Evolutionary conservation across 2,888 invertebrate species (phyloP).

Genomic region (Drosophila pseudotalamancana): DNA sequence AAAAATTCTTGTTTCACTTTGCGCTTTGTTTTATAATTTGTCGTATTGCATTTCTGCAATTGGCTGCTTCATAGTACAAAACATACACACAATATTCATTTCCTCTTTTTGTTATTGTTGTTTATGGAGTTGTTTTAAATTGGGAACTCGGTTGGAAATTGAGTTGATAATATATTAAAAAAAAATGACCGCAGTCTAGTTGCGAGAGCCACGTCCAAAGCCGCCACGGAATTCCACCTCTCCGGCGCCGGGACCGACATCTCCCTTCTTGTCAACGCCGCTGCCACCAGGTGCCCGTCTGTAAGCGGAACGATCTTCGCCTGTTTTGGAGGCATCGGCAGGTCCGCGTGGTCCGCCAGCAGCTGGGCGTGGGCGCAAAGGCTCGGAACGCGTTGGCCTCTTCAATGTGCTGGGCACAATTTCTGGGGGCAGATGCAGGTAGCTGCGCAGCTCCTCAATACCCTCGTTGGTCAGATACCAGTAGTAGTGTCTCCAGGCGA

Average conservation of each 20-base stretch:
- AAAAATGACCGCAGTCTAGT: conserved; percentile 56
- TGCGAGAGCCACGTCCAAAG: conserved; percentile 90
- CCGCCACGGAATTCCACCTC: conserved; percentile 96
- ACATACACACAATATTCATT: conserved; percentile 51
- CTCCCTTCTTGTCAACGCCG: conserved; percentile 95
- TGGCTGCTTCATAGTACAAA: conserved; percentile 45
- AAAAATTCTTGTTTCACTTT: conserved; percentile 51
- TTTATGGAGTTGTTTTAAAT: conserved; percentile 27
- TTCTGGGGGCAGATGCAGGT: conserved; percentile 98
- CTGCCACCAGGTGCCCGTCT: conserved; percentile 90
- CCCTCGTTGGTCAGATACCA: conserved; percentile 99
- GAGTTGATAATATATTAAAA: conserved; percentile 57
- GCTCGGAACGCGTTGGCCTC: conserved; percentile 93
- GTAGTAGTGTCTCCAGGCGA: conserved; percentile 99
- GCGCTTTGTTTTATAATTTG: conserved; percentile 62
- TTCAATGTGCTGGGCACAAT: conserved; percentile 99
- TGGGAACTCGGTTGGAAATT: conserved; percentile 45
- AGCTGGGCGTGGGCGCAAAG: conserved; percentile 91
- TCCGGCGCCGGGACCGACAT: conserved; percentile 97
- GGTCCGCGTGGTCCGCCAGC: conserved; percentile 87
- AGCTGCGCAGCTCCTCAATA: conserved; percentile 97
- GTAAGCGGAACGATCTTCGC: conserved; percentile 93
- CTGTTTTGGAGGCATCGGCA: conserved; percentile 90
- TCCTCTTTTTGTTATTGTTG: conserved; percentile 23
- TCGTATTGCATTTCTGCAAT: conserved; percentile 23